phyloP scores from a whole-genome alignment of 2,888 invertebrate species.

The Acholoe squamosa region DNA sequence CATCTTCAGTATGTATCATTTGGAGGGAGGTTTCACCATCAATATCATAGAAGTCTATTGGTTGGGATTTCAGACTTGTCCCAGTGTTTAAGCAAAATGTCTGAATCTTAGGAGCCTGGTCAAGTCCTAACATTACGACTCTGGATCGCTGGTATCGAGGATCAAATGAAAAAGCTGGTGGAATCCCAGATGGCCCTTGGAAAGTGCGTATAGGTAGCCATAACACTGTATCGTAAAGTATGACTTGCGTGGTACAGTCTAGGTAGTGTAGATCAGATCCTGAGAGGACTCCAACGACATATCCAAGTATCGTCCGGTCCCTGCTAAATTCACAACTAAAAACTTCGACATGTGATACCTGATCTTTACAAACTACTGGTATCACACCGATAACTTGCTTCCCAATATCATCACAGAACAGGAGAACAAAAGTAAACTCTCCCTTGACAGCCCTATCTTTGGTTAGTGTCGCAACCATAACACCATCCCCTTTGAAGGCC shows the following conservation, averaged over 20 bases:
- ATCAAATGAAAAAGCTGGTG: conserved; percentile 22
- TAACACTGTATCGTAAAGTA: conserved; percentile 4
- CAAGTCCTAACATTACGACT: background rate
- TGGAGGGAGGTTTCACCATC: conserved; percentile 3
- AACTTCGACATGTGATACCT: background rate
- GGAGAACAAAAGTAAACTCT: background rate
- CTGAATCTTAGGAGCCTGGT: background rate
- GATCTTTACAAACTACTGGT: background rate
- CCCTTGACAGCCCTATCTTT: background rate
- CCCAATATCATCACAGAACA: conserved; percentile 1
- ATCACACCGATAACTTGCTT: background rate
- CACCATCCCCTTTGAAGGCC: background rate
- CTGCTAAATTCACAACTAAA: background rate
- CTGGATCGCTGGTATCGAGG: background rate
- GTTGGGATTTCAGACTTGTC: background rate
- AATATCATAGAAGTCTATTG: background rate
- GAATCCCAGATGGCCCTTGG: conserved; percentile 12
- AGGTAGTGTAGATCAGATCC: background rate
- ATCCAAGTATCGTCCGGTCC: background rate
- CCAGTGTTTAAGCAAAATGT: conserved; percentile 5
- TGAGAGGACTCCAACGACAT: background rate
- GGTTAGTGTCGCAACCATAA: background rate
- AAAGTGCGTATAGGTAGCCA: conserved; percentile 27
- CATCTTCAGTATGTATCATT: background rate
- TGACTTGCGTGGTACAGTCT: background rate